Percentiles rank a stretch among this genome's conserved stretches.
Evolutionary conservation across 2,888 invertebrate genomes (phyloP).

Genomic region (Agriotes lineatus): DNA sequence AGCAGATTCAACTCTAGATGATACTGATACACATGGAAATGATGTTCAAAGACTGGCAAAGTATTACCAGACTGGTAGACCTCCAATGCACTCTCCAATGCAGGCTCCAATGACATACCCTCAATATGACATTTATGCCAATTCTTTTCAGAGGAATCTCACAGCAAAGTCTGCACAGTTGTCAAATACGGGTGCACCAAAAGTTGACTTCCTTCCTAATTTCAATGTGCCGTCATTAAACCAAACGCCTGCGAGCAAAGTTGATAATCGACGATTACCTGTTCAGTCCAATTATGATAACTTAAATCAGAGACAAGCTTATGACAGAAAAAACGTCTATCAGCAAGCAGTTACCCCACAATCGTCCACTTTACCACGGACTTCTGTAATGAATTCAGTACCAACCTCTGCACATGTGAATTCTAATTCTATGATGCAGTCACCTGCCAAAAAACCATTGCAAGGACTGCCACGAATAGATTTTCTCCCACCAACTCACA

Average conservation of each 20-base stretch:
- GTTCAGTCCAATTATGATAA: constrained; percentile 32
- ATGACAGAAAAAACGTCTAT: constrained; percentile 35
- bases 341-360: constrained; percentile 13
- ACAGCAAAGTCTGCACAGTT: constrained; percentile 52
- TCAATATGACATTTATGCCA: constrained; percentile 54
- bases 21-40: constrained; percentile 65
- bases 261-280: constrained; percentile 35
- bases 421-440: constrained; percentile 26
- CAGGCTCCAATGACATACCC: constrained; percentile 53
- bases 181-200: constrained; percentile 71
- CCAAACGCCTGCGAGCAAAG: constrained; percentile 36
- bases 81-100: constrained; percentile 55
- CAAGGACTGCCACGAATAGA: constrained; percentile 56
- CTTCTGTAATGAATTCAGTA: constrained; percentile 39
- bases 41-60: constrained; percentile 64
- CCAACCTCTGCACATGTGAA: constrained; percentile 53
- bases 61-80: constrained; percentile 52
- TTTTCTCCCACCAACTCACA: constrained; percentile 53
- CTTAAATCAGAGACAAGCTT: constrained; percentile 29
- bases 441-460: constrained; percentile 42
- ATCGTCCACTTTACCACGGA: not conserved
- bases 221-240: constrained; percentile 69
- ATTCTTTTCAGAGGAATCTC: constrained; percentile 56
- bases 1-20: constrained; percentile 87
- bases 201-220: constrained; percentile 84